phyloP scores from a whole-genome alignment of 1,140 invertebrate species.

The Zaprionus ghesquierei region DNA sequence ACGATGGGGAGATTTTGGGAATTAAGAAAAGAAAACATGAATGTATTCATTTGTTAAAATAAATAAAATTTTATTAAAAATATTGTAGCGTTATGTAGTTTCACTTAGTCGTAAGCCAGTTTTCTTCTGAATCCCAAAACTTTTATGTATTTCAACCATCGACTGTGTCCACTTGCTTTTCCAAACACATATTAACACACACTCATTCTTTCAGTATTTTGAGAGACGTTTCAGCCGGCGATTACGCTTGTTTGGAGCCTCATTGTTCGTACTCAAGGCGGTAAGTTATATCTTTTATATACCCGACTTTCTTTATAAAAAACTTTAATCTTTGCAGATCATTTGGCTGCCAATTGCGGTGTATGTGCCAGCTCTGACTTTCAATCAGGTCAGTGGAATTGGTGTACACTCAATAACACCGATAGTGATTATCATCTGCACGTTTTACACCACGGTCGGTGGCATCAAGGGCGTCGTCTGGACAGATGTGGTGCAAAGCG shows the following conservation, averaged over 20 bases:
- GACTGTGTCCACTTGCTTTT: background rate
- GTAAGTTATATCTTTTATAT: conserved; percentile 83
- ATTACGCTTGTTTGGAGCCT: conserved; percentile 88
- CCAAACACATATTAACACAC: conserved; percentile 47
- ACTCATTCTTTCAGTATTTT: conserved; percentile 87
- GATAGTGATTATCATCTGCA: conserved; percentile 92
- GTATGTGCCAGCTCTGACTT: conserved; percentile 91
- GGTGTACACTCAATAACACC: conserved; percentile 91
- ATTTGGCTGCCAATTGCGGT: conserved; percentile 89
- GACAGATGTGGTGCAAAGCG: conserved; percentile 94
- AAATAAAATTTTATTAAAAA: background rate
- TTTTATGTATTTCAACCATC: background rate
- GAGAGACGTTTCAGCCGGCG: conserved; percentile 89
- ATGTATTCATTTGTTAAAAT: background rate
- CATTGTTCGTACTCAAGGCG: conserved; percentile 88
- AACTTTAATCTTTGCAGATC: conserved; percentile 74
- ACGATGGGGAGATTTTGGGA: background rate
- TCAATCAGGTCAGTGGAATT: conserved; percentile 93
- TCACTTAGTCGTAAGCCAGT: no score
- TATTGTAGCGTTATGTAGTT: background rate
- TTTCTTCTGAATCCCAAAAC: background rate
- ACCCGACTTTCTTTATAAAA: conserved; percentile 79
- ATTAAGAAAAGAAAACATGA: no score
- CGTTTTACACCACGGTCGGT: conserved; percentile 96
- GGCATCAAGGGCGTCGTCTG: conserved; percentile 96